Evolutionary conservation across 2,888 invertebrate species (phyloP).

Genomic region (Megamerina dolium): DNA sequence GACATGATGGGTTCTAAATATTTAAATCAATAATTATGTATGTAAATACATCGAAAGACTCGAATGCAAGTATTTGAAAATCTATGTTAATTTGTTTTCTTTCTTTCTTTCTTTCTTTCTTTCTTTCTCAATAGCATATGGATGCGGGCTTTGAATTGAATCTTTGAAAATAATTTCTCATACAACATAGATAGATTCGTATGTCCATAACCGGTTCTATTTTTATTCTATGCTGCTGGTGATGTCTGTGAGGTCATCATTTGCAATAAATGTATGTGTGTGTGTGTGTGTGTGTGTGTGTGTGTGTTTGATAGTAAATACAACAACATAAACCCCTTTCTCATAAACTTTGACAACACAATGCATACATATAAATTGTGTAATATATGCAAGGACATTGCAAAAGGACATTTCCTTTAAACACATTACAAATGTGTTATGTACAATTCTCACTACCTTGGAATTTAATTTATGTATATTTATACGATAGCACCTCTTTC

Average conservation of each 20-base stretch:
- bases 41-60: too few relatives aligned
- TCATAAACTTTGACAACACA: constrained; percentile 4
- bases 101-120: neutral
- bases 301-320: too few relatives aligned
- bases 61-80: too few relatives aligned
- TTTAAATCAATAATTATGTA: too few relatives aligned
- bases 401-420: constrained; percentile 37
- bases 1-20: too few relatives aligned
- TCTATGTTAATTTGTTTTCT: neutral
- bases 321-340: constrained; percentile 9
- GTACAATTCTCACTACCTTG: constrained; percentile 18
- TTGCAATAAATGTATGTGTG: constrained; percentile 13
- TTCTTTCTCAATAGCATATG: too few relatives aligned
- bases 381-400: constrained; percentile 46
- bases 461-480: constrained; percentile 25
- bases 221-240: neutral
- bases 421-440: neutral
- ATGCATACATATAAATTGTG: constrained; percentile 5
- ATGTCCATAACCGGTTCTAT: constrained; percentile 42
- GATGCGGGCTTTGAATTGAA: too few relatives aligned
- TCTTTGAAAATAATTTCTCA: too few relatives aligned
- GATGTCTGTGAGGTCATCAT: constrained; percentile 3
- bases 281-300: too few relatives aligned
- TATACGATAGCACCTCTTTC: constrained; percentile 13
- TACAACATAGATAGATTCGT: too few relatives aligned